Conservation (phyloP, 2,113 vertebrate species). For the Gnathonemus echidnorhynchus region DNA sequence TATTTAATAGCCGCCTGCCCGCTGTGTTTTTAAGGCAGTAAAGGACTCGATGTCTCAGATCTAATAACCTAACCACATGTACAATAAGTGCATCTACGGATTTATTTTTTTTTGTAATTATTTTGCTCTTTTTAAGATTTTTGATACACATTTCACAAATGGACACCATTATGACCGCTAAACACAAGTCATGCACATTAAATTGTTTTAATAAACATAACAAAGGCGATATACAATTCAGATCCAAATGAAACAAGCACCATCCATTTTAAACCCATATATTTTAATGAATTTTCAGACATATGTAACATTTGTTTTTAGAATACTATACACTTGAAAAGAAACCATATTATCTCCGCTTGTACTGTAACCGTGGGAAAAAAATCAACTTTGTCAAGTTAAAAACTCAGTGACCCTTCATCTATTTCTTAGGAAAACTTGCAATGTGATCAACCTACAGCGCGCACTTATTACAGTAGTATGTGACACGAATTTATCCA, state of each 20-base stretch:
- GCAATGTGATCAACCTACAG: conserved; percentile 54
- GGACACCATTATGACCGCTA: conserved; percentile 91
- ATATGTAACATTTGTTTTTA: conserved; percentile 68
- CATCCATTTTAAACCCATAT: conserved; percentile 80
- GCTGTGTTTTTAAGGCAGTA: conserved; percentile 60
- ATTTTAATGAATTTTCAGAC: conserved; percentile 81
- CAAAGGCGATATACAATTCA: conserved; percentile 92
- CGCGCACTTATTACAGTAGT: conserved; percentile 68
- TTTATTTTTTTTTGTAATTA: conserved; percentile 54
- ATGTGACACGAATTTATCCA: conserved; percentile 64
- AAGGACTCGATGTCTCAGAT: conserved; percentile 71
- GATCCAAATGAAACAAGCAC: conserved; percentile 80
- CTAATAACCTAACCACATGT: conserved; percentile 80
- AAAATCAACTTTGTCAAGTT: conserved; percentile 53
- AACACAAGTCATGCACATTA: conserved; percentile 94
- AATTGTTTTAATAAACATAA: conserved; percentile 84
- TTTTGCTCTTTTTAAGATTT: conserved; percentile 59
- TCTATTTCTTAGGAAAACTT: conserved; percentile 49
- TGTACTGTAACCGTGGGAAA: conserved; percentile 65
- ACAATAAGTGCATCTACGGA: conserved; percentile 93
- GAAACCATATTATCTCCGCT: conserved; percentile 58
- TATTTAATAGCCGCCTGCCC: conserved; percentile 66
- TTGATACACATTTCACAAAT: conserved; percentile 85
- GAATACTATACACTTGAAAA: conserved; percentile 80
- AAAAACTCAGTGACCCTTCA: conserved; percentile 53